Conservation (phyloP, 2,113 vertebrate genomes). For the Barbus barbus region DNA sequence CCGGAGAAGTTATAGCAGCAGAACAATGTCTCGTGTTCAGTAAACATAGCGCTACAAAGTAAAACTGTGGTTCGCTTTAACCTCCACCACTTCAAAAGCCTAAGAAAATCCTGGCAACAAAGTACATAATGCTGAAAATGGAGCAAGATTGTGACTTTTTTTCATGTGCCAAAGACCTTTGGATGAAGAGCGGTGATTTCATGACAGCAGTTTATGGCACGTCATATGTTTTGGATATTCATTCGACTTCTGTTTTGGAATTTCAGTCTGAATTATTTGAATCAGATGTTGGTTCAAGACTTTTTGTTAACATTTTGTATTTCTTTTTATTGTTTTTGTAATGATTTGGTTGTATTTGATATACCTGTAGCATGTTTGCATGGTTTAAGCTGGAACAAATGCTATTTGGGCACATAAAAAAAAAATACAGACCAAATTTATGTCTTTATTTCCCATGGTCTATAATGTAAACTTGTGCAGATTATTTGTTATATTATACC, state of each 20-base stretch:
- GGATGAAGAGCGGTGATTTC: background rate
- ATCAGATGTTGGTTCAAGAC: slow-evolving; percentile 32
- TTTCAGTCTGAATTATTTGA: slow-evolving; percentile 32
- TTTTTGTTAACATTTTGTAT: slow-evolving; percentile 36
- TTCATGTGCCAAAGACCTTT: slow-evolving; percentile 47
- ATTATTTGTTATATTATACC: slow-evolving; percentile 17
- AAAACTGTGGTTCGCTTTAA: slow-evolving; percentile 19
- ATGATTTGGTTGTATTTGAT: slow-evolving; percentile 47
- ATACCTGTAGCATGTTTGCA: slow-evolving; percentile 68
- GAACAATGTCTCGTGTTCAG: slow-evolving; percentile 62
- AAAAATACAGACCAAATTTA: slow-evolving; percentile 37
- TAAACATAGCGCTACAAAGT: slow-evolving; percentile 44
- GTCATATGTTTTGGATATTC: slow-evolving; percentile 44
- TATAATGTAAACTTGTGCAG: slow-evolving; percentile 23
- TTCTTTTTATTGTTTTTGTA: slow-evolving; percentile 13
- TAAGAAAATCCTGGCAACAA: slow-evolving; percentile 42
- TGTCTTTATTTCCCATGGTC: slow-evolving; percentile 21
- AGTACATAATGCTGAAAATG: slow-evolving; percentile 34
- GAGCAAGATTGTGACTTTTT: slow-evolving; percentile 46
- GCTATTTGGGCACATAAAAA: slow-evolving; percentile 41
- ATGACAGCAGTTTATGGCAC: slow-evolving; percentile 31
- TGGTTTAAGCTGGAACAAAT: slow-evolving; percentile 58
- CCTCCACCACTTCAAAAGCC: slow-evolving; percentile 2
- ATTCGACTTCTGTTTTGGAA: slow-evolving; percentile 7
- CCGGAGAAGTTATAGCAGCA: slow-evolving; percentile 71